Conservation (phyloP, 1,140 invertebrate genomes). For the Penaeus japonicus region DNA sequence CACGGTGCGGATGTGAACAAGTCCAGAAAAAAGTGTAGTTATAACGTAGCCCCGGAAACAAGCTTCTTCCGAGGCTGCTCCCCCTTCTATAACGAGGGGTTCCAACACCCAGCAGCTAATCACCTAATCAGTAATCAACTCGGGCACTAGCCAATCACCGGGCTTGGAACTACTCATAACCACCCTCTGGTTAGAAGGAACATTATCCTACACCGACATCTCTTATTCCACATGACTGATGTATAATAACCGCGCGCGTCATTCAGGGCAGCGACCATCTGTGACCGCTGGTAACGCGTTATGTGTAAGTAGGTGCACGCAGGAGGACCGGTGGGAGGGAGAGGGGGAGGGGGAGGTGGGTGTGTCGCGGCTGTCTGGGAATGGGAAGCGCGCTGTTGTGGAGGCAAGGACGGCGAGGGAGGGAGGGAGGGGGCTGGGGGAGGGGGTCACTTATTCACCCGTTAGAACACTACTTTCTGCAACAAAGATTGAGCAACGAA, state of each 20-base stretch:
- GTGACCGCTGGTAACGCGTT: neutral
- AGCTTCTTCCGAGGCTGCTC: too few relatives aligned
- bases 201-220: slow-evolving; percentile 32
- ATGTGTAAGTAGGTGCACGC: neutral
- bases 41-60: too few relatives aligned
- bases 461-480: too few relatives aligned
- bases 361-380: neutral
- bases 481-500: too few relatives aligned
- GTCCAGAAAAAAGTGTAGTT: too few relatives aligned
- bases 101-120: too few relatives aligned
- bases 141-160: neutral
- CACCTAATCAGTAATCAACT: too few relatives aligned
- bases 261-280: neutral
- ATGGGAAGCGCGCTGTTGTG: neutral
- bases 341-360: neutral
- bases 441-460: neutral
- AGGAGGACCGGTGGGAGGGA: neutral
- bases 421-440: neutral
- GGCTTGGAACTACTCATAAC: neutral
- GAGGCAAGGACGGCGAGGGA: neutral
- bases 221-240: slow-evolving; percentile 34
- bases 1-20: too few relatives aligned
- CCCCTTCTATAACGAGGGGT: too few relatives aligned
- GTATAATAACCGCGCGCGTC: slow-evolving; percentile 34
- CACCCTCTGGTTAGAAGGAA: neutral